Conservation (phyloP, 92 coral and sea anemone genomes). For the Virgularia gustaviana region DNA sequence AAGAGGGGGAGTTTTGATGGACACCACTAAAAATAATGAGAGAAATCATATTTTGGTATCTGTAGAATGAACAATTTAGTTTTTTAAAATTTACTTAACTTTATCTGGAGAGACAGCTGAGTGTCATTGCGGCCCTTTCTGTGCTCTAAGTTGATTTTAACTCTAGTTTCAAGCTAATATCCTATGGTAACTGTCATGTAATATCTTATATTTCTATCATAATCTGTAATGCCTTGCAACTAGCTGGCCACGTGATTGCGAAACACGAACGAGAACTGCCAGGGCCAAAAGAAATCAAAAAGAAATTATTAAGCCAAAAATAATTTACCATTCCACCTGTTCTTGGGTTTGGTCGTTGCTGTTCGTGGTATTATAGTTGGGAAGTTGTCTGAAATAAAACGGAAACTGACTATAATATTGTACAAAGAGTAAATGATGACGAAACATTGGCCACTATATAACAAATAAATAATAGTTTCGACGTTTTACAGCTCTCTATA, state of each 20-base stretch:
- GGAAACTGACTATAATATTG: too few species aligned
- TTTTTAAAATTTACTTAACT: too few species aligned
- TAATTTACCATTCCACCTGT: slow-evolving; percentile 9
- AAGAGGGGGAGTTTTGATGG: slow-evolving; percentile 77
- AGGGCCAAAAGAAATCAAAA: background rate
- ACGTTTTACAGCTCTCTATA: too few species aligned
- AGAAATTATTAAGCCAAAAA: background rate
- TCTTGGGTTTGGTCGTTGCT: background rate
- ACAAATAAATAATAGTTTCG: too few species aligned
- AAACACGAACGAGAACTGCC: background rate
- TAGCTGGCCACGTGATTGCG: too few species aligned
- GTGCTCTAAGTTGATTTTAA: background rate
- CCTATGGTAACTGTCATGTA: background rate
- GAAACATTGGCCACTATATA: too few species aligned
- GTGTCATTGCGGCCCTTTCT: background rate
- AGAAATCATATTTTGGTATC: too few species aligned
- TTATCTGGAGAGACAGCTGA: too few species aligned
- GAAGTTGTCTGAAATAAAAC: slow-evolving; percentile 16
- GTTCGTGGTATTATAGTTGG: slow-evolving; percentile 17
- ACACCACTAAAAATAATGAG: too few species aligned
- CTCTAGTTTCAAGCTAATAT: background rate
- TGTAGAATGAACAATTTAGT: too few species aligned
- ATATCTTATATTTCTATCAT: background rate
- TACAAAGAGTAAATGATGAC: too few species aligned
- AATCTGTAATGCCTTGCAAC: background rate